Evolutionary conservation across 64 coral and sea anemone genomes (phyloP), one percentile per base, ranked within the genome.

Genomic region (Stichodactyla helianthus): DNA sequence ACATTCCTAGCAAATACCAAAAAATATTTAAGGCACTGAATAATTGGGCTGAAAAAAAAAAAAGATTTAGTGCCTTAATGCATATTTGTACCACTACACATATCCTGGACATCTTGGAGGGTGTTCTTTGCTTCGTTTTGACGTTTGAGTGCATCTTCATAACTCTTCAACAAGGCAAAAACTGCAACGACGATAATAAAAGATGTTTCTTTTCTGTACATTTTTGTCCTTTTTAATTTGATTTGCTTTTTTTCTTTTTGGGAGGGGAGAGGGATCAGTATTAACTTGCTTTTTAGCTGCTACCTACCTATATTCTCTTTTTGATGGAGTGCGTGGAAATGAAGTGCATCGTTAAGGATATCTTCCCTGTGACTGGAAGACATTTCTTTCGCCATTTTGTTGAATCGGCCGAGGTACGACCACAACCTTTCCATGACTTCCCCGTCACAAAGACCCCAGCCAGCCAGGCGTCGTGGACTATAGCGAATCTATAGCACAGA

Each of bases 361-460:
- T 85, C 83, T 61, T 85, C 55, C 14, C 55, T 59, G 23, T 85
- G 83, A 28, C n/a, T 85, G 56, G 55, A 12, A 12, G 83, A 85
- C 83, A 85, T 85, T 61, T 85, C 83, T 26, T 85, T 85, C 2
- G 83, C 63, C 83, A 85, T 85, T 28, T 35, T 85, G 18, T 50
- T 85, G 53, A 85, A 85, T 50, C 22, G 54, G 25, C 58, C 35
- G 58, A 85, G 83, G 58, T 85, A 85, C 4, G 83, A 85, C 83
- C 83, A 85, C 15, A 85, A 55, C 20, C 83, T 23, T 55, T 63
- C 83, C 57, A 85, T 14, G 12, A 85, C 55, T 62, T 85, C 83
- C 23, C 83, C 83, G 57, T 85, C 83, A 50, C 56, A 55, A 52
- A 85, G 14, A 12, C 83, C 83, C 83, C 83, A 85, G 55, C 83